These are phyloP conservation scores for Amphipyra tragopoginis DNA, from an alignment of 2,888 invertebrate species.

Conservation along the genomic window DNA sequence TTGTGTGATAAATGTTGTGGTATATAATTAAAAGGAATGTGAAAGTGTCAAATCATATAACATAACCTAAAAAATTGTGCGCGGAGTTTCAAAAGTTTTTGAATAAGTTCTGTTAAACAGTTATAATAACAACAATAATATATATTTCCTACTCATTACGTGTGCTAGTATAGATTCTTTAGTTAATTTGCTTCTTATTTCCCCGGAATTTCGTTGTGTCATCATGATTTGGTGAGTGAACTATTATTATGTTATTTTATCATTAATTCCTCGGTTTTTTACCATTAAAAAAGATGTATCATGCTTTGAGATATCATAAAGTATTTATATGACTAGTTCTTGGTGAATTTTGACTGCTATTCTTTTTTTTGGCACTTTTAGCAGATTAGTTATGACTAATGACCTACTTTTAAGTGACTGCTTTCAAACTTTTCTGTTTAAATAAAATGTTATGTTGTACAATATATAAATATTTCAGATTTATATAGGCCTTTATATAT, in stretches of 20 bases:
- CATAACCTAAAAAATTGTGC: conserved; percentile 54
- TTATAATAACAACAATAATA: neutral
- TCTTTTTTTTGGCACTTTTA: neutral
- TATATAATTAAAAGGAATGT: neutral
- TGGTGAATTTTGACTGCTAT: neutral
- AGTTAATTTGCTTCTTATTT: neutral
- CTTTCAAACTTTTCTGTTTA: neutral
- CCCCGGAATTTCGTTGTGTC: conserved; percentile 4
- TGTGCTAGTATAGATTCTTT: neutral
- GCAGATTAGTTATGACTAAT: conserved; percentile 2
- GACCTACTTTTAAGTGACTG: conserved; percentile 38
- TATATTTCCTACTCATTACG: neutral
- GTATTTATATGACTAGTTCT: neutral
- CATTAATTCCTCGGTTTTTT: neutral
- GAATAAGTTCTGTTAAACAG: conserved; percentile 2
- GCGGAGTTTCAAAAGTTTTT: conserved; percentile 39
- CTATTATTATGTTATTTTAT: neutral
- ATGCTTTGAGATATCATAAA: neutral
- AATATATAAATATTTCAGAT: too few relatives aligned
- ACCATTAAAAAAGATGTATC: neutral
- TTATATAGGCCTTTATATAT: too few relatives aligned
- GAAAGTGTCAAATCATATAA: conserved; percentile 30
- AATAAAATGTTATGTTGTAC: neutral
- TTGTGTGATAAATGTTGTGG: conserved; percentile 2
- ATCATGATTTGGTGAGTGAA: conserved; percentile 43